Evolutionary conservation across 1,140 invertebrate species (phyloP).

Genomic region (Pristionchus pacificus): DNA sequence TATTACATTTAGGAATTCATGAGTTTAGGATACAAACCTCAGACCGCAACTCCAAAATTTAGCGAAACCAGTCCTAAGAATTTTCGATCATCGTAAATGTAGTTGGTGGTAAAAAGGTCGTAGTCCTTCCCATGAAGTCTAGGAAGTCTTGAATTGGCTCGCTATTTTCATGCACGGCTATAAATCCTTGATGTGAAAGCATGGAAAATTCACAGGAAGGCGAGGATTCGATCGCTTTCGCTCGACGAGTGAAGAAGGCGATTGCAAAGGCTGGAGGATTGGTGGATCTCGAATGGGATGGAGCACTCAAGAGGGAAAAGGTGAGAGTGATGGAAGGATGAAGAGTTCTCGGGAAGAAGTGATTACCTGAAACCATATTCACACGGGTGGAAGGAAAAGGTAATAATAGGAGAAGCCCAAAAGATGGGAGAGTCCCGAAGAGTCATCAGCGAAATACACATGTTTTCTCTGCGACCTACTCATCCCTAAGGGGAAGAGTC

Average conservation of each 20-base stretch:
- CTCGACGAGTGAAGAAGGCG: constrained; percentile 60
- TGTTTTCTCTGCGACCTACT: too few relatives aligned
- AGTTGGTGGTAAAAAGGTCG: too few relatives aligned
- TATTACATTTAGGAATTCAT: background rate
- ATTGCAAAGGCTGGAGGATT: constrained; percentile 62
- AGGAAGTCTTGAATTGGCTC: too few relatives aligned
- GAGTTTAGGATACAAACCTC: background rate
- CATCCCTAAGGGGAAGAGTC: too few relatives aligned
- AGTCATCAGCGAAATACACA: too few relatives aligned
- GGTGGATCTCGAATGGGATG: constrained; percentile 63
- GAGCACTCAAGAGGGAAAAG: constrained; percentile 46
- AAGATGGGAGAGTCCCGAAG: too few relatives aligned
- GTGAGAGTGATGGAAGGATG: constrained; percentile 46
- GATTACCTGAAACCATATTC: constrained; percentile 3
- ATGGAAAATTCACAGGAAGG: constrained; percentile 58
- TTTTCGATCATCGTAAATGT: too few relatives aligned
- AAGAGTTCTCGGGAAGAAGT: background rate
- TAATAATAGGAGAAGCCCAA: constrained; percentile 14
- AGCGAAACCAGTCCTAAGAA: too few relatives aligned
- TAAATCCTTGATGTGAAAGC: too few relatives aligned
- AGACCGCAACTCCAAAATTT: too few relatives aligned
- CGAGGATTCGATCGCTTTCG: constrained; percentile 62
- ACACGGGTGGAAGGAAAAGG: background rate
- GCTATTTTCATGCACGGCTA: too few relatives aligned
- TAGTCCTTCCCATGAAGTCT: too few relatives aligned